A percentile compares a stretch with the other conserved stretches of the same genome.
Conservation (phyloP, 2,113 vertebrate genomes). For the Chloroceryle aenea region DNA sequence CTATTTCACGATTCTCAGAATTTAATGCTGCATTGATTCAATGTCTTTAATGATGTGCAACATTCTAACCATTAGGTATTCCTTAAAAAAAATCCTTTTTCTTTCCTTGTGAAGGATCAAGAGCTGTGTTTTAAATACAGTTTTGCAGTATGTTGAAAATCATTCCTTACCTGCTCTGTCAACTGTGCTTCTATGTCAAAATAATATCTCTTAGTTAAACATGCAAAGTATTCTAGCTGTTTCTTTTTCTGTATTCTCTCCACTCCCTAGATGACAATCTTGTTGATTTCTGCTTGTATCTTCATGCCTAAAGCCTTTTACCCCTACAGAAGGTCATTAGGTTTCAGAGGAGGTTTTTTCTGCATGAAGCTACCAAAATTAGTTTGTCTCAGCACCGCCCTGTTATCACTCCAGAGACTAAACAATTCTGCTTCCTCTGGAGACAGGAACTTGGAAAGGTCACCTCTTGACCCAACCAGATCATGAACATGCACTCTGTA, state of each 20-base stretch:
- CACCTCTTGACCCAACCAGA: background rate
- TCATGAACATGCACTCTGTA: background rate
- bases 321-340: conserved; percentile 45
- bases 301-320: conserved; percentile 60
- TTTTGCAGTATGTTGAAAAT: background rate
- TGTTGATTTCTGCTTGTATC: conserved; percentile 40
- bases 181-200: conserved; percentile 12
- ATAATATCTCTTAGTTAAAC: conserved; percentile 16
- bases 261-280: conserved; percentile 7
- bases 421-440: conserved; percentile 16
- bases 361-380: conserved; percentile 37
- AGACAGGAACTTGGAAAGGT: conserved; percentile 24
- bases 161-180: background rate
- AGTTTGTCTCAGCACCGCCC: background rate
- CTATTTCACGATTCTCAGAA: background rate
- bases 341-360: conserved; percentile 16
- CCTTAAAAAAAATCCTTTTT: background rate
- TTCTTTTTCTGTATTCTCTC: background rate
- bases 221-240: background rate
- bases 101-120: background rate
- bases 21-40: background rate
- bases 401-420: conserved; percentile 15
- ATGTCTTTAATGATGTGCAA: background rate
- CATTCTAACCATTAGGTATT: background rate
- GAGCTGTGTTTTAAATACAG: background rate